These are phyloP conservation scores for Panthera tigris DNA, from an alignment of 2,113 vertebrate genomes.

Conservation along the genomic window DNA sequence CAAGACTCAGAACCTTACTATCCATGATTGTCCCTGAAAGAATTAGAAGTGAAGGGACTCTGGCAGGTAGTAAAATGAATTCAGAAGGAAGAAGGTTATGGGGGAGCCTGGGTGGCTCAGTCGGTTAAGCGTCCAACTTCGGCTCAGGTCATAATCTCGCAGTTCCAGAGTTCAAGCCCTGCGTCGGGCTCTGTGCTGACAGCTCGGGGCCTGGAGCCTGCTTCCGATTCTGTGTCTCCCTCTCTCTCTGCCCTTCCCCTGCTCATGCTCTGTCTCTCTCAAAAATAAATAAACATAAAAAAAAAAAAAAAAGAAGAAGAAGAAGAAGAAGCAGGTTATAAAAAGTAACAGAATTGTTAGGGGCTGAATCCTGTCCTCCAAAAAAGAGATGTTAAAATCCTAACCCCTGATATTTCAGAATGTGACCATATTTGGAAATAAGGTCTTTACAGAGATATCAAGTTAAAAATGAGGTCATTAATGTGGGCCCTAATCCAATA, in stretches of 20 bases:
- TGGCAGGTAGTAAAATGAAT: background rate
- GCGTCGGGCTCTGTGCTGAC: too few relatives aligned
- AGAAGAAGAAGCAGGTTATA: background rate
- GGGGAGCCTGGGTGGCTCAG: too few relatives aligned
- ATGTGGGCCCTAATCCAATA: background rate
- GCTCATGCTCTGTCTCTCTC: too few relatives aligned
- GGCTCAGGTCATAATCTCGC: too few relatives aligned
- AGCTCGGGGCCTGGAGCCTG: too few relatives aligned
- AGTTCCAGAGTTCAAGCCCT: too few relatives aligned
- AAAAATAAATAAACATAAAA: too few relatives aligned
- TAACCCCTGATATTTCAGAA: background rate
- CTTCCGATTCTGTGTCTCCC: too few relatives aligned
- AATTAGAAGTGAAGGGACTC: background rate
- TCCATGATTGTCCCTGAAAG: background rate
- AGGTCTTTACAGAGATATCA: background rate
- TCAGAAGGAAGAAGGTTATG: background rate
- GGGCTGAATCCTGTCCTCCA: background rate
- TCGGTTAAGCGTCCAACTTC: too few relatives aligned
- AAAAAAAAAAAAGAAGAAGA: too few relatives aligned
- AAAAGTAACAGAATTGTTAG: background rate
- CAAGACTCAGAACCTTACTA: background rate
- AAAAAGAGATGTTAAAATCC: background rate
- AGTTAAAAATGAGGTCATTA: background rate
- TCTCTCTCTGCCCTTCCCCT: too few relatives aligned
- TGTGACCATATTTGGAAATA: background rate